Conservation (phyloP, 2,113 vertebrate genomes). For the Barnardius zonarius region DNA sequence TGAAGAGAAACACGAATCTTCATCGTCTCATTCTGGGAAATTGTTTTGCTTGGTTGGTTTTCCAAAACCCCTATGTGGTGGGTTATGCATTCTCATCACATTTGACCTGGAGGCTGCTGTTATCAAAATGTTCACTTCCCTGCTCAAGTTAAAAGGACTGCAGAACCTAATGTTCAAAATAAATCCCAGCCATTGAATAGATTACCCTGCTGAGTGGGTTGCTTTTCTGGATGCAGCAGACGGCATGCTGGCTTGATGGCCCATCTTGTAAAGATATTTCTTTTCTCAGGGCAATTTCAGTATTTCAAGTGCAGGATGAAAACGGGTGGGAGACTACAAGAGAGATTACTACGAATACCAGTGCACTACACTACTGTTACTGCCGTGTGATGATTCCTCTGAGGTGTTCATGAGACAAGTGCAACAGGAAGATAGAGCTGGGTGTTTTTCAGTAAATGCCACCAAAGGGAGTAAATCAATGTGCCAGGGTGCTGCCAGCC, state of each 20-base stretch:
- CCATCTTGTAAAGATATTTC: slow-evolving; percentile 5
- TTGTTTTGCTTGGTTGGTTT: slow-evolving; percentile 40
- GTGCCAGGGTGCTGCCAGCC: neutral
- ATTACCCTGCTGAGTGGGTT: slow-evolving; percentile 7
- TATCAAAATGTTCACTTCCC: slow-evolving; percentile 38
- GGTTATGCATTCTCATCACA: slow-evolving; percentile 53
- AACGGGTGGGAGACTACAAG: neutral
- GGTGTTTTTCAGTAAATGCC: neutral
- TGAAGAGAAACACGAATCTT: neutral
- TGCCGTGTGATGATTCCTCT: neutral
- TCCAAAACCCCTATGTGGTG: slow-evolving; percentile 1
- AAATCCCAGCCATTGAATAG: slow-evolving; percentile 18
- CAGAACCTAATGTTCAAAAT: slow-evolving; percentile 1
- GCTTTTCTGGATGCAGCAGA: neutral
- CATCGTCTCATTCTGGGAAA: neutral
- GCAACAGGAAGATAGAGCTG: rapidly evolving
- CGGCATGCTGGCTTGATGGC: neutral
- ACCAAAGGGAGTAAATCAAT: rapidly evolving
- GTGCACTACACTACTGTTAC: neutral
- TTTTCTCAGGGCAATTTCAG: neutral
- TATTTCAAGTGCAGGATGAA: neutral
- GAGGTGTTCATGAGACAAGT: rapidly evolving
- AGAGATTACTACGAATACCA: neutral
- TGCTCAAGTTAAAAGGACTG: slow-evolving; percentile 47
- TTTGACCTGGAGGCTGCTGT: slow-evolving; percentile 48